Percentiles rank a stretch among this genome's conserved stretches.
Evolutionary conservation across 2,113 vertebrate genomes (phyloP).

Genomic region (Motacilla alba): DNA sequence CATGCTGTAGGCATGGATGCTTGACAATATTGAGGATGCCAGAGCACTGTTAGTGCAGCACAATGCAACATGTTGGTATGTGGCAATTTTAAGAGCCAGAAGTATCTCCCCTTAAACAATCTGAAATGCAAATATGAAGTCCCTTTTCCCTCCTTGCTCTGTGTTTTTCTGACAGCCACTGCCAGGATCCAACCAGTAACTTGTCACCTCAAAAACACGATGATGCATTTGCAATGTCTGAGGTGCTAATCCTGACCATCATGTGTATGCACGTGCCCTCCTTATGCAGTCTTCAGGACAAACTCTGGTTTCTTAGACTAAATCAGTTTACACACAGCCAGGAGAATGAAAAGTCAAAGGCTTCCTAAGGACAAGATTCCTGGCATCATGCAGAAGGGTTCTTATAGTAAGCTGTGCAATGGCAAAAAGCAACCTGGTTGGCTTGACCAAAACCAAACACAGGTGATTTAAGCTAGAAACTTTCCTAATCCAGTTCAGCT

Average conservation of each 20-base stretch:
- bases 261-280: neutral
- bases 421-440: neutral
- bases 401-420: rapidly evolving
- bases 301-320: neutral
- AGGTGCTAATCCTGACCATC: neutral
- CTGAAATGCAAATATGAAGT: conserved; percentile 20
- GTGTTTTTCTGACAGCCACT: conserved; percentile 9
- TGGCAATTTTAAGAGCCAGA: conserved; percentile 34
- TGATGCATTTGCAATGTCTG: neutral
- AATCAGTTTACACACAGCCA: neutral
- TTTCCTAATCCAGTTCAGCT: neutral
- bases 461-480: neutral
- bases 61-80: neutral
- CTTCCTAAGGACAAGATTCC: neutral
- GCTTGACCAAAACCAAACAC: neutral
- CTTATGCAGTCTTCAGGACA: neutral
- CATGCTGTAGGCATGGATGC: neutral
- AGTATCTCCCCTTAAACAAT: conserved; percentile 19
- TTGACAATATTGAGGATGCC: neutral
- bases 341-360: neutral
- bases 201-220: neutral
- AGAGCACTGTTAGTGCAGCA: neutral
- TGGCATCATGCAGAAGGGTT: neutral
- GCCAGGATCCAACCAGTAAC: neutral
- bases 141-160: neutral